A percentile compares a stretch with the other conserved stretches of the same genome.
Evolutionary conservation across 2,888 invertebrate genomes (phyloP).

Genomic region (Norana najaformis): DNA sequence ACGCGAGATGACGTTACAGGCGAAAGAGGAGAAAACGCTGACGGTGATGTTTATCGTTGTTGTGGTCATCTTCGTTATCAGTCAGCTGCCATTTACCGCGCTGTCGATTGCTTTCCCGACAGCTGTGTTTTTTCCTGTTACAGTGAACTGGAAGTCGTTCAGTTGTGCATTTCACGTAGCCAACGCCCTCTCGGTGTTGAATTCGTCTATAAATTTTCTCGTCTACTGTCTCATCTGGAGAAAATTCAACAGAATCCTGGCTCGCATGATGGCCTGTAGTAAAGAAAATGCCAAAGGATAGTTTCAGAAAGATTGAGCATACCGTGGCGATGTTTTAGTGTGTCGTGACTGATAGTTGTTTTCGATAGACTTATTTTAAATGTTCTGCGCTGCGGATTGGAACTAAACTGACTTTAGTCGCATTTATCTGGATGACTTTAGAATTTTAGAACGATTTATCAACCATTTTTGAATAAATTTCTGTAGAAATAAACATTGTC

Average conservation of each 20-base stretch:
- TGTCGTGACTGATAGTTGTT: too few relatives aligned
- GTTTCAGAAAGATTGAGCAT: neutral
- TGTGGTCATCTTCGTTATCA: conserved; percentile 36
- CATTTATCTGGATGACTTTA: too few relatives aligned
- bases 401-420: too few relatives aligned
- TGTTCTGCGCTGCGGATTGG: too few relatives aligned
- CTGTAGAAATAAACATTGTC: too few relatives aligned
- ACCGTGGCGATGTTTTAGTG: neutral
- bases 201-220: conserved; percentile 44
- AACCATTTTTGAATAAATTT: too few relatives aligned
- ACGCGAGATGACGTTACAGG: neutral
- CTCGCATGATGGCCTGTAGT: neutral
- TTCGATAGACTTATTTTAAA: too few relatives aligned
- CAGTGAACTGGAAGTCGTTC: neutral
- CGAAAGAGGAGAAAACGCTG: neutral
- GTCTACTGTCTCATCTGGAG: conserved; percentile 39
- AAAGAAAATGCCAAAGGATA: neutral
- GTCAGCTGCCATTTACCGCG: conserved; percentile 33
- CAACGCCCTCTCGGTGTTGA: conserved; percentile 41
- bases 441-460: too few relatives aligned
- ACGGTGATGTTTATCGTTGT: conserved; percentile 37
- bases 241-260: conserved; percentile 30
- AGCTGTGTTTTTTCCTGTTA: neutral
- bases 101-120: neutral
- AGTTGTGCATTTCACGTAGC: neutral